Conservation (phyloP, 2,888 invertebrate genomes). For the Mylabris sibirica region DNA sequence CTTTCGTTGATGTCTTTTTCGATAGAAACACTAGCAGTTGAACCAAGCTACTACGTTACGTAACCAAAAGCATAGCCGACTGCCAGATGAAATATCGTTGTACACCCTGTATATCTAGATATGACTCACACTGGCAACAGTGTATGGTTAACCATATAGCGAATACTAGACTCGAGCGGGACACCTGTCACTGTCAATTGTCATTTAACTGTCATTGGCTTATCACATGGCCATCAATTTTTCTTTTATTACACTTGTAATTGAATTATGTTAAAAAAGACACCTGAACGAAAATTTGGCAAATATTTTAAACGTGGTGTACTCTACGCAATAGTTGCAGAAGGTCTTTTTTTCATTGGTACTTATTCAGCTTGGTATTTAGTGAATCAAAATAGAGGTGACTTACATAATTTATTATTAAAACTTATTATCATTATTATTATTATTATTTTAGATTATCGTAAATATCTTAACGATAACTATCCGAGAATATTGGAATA, state of each 20-base stretch:
- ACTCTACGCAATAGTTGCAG: neutral
- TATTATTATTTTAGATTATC: conserved; percentile 68
- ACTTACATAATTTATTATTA: neutral
- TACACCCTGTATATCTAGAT: no score
- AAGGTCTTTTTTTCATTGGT: neutral
- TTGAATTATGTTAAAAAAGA: neutral
- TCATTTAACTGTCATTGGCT: neutral
- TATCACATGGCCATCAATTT: neutral
- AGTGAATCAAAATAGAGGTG: neutral
- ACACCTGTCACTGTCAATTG: no score
- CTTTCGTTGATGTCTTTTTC: no score
- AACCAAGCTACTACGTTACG: no score
- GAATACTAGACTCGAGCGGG: no score
- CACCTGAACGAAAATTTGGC: neutral
- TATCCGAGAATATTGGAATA: conserved; percentile 71
- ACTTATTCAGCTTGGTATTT: neutral
- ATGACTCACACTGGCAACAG: no score
- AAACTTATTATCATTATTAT: neutral
- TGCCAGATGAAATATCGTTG: no score
- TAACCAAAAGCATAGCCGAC: no score
- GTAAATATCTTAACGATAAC: conserved; percentile 72
- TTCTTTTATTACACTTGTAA: neutral
- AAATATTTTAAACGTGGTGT: neutral
- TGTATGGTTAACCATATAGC: no score
- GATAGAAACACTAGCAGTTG: no score